Base-by-base conservation (phyloP, 2,888 invertebrate species). In the Apotomis turbidana region DNA sequence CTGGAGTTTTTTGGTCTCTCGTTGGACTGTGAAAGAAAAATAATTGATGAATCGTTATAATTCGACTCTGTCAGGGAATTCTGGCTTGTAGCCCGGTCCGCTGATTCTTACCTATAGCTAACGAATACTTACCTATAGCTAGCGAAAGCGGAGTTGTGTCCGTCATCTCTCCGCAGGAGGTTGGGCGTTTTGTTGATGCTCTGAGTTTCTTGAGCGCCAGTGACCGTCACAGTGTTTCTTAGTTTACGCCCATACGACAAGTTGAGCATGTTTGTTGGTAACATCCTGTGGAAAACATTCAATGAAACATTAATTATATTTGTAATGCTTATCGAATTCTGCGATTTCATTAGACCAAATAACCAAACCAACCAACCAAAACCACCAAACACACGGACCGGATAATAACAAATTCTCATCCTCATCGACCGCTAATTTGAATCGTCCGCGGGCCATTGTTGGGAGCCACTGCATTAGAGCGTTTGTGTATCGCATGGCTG, bases 61-160 rank as follows among this genome's bases (percentile, higher is more conserved):
- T 10, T 52, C 2, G 6, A 10, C 12, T 15, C 15, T 27, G 27
- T 27, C 27, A 2, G 27, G 27, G 27, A 27, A 27, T 27, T 27
- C 27, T 27, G 27, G 27, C 27, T 27, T 27, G 27, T 27, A 27
- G 27, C 27, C 4, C 4, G 10, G 52, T 4, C 52, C 52, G 6
- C 10, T n/a, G 6, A n/a, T 10, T 52, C 12, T 10, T 52, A 52
- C 4, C 10, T 52, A 6, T 52, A 10, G 10, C 10, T 54, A 54
- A n/a, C 0, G 3, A 36, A 4, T 27, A 38, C 15, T 67, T 70
- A 91, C 90, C 92, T 91, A 68, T 93, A 93, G 78, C 87, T 90
- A 36, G 93, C 93, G 79, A 93, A 93, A 0, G 93, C 93, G 0
- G 93, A 93, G 77, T 89, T 82, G 13, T 88, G 89, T 66, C 87